Percentiles rank a stretch among this genome's conserved stretches.
Evolutionary conservation across 2,797 vertebrate genomes (phyloP).

Genomic region (Antennarius maculatus): DNA sequence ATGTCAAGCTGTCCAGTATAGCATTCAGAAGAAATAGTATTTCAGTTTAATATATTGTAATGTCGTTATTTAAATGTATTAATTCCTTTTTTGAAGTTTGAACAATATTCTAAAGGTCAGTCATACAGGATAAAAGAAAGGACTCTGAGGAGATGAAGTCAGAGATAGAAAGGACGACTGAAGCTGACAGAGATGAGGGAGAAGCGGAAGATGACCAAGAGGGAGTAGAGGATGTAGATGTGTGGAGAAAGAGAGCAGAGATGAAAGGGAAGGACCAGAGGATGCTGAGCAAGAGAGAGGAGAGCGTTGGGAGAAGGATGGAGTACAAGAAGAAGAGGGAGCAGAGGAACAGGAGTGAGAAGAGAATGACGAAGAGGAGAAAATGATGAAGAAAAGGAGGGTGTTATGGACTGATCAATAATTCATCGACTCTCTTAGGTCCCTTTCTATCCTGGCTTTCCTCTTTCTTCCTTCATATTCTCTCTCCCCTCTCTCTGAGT

Average conservation of each 20-base stretch:
- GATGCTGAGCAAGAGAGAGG: slow-evolving; percentile 23
- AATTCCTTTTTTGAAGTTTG: neutral
- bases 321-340: slow-evolving; percentile 16
- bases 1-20: neutral
- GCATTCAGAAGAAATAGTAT: neutral
- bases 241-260: slow-evolving; percentile 4
- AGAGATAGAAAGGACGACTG: slow-evolving; percentile 3
- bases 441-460: slow-evolving; percentile 35
- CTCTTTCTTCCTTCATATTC: slow-evolving; percentile 26
- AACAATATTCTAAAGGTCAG: slow-evolving; percentile 6
- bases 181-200: slow-evolving; percentile 7
- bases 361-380: slow-evolving; percentile 37
- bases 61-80: too few relatives aligned
- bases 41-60: too few relatives aligned
- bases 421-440: slow-evolving; percentile 67
- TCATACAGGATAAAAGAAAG: neutral
- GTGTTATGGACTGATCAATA: slow-evolving; percentile 68
- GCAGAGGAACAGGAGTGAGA: slow-evolving; percentile 30
- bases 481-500: neutral
- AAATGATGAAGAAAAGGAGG: slow-evolving; percentile 36
- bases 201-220: slow-evolving; percentile 20
- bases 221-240: slow-evolving; percentile 27
- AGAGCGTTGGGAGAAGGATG: slow-evolving; percentile 22
- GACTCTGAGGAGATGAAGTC: slow-evolving; percentile 6
- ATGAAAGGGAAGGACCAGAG: slow-evolving; percentile 28